Conservation (phyloP, 2,113 vertebrate species). For the Psammodynastes pulverulentus region DNA sequence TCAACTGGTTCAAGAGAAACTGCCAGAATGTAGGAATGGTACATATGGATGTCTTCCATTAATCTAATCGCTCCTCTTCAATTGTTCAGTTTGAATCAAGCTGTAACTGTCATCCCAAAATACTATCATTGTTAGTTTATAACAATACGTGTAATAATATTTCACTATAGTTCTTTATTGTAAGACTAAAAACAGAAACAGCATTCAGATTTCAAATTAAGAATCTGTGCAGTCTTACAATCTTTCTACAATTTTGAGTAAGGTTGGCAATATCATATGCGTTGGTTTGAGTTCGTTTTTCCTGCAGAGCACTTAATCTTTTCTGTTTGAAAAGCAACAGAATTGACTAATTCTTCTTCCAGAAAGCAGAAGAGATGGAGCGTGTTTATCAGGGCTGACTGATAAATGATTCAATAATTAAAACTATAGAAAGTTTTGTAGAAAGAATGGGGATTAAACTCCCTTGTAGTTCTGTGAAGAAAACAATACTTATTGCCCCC, state of each 20-base stretch:
- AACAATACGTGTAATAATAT: not conserved
- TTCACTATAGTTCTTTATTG: not conserved
- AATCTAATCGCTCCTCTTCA: not conserved
- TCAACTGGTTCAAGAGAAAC: not conserved
- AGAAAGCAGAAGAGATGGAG: not conserved
- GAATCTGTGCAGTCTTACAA: not conserved
- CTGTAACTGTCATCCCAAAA: not conserved
- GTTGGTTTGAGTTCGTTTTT: not conserved
- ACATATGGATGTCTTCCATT: not conserved
- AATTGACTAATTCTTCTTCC: constrained; percentile 9
- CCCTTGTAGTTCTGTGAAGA: not conserved
- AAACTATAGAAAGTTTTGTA: not conserved
- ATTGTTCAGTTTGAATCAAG: not conserved
- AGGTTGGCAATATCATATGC: not conserved
- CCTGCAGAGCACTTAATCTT: not conserved
- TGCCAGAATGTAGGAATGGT: not conserved
- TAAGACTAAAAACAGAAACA: not conserved
- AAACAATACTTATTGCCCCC: not conserved
- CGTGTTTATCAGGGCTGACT: not conserved
- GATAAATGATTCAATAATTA: constrained; percentile 12
- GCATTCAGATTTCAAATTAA: not conserved
- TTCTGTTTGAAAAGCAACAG: not conserved
- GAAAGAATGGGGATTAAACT: not conserved
- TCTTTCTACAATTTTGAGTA: not conserved
- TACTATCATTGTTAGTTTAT: not conserved